phyloP scores from a whole-genome alignment of 2,113 vertebrate genomes.

The Forbesichthys papilliferus region DNA sequence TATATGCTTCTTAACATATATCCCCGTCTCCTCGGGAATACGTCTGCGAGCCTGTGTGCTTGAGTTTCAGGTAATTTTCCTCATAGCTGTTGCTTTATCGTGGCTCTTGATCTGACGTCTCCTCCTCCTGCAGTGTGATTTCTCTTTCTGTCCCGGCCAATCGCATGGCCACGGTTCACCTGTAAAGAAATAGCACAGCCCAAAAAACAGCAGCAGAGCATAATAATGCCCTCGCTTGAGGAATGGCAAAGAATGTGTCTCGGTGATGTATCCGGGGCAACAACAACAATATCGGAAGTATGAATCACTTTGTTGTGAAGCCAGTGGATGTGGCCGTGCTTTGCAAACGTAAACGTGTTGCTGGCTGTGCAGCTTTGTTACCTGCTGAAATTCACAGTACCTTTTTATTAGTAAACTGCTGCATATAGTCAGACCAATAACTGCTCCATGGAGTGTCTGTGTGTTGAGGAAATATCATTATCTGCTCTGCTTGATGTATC shows the following conservation, averaged over 20 bases:
- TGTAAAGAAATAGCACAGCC: constrained; percentile 54
- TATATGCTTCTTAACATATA: constrained; percentile 64
- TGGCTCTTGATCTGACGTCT: constrained; percentile 70
- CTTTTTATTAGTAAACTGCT: too few species aligned
- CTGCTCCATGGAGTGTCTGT: background rate
- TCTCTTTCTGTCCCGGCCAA: constrained; percentile 61
- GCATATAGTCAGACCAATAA: too few species aligned
- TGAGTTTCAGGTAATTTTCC: constrained; percentile 61
- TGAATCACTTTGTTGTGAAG: constrained; percentile 55
- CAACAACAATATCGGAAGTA: constrained; percentile 47
- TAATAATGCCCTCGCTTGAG: constrained; percentile 55
- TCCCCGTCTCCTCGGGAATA: constrained; percentile 9
- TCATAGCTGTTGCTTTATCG: constrained; percentile 60
- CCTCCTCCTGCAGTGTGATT: constrained; percentile 65
- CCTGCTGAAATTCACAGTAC: too few species aligned
- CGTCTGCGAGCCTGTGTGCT: constrained; percentile 22
- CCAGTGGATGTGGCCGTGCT: constrained; percentile 11
- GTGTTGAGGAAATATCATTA: background rate
- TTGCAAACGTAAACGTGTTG: background rate
- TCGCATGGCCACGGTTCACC: constrained; percentile 55
- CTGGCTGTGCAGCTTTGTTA: too few species aligned
- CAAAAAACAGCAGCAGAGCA: constrained; percentile 23
- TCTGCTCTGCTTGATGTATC: too few species aligned
- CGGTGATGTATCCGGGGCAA: constrained; percentile 53
- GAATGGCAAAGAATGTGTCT: constrained; percentile 56